These are phyloP conservation scores for Semaprochilodus insignis DNA, from an alignment of 2,797 vertebrate species.

Conservation along the genomic window DNA sequence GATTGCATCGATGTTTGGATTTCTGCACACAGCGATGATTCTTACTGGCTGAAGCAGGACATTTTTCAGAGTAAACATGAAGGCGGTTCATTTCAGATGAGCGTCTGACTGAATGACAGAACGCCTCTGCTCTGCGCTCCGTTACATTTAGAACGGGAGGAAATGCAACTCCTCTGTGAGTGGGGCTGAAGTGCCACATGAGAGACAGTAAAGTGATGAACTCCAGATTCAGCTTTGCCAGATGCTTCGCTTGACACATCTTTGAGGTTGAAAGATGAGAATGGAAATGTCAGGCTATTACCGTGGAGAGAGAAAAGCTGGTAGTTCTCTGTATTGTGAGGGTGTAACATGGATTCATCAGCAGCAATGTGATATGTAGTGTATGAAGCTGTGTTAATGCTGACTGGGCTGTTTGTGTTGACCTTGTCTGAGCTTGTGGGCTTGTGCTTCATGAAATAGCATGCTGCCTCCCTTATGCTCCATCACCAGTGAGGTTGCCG, in stretches of 20 bases:
- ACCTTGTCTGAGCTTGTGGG: constrained; percentile 41
- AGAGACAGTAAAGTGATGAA: constrained; percentile 8
- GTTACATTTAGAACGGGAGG: background rate
- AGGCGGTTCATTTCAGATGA: constrained; percentile 28
- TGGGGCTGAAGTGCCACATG: too few species aligned
- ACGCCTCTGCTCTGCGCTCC: background rate
- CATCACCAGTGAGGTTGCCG: constrained; percentile 24
- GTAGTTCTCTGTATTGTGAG: constrained; percentile 4
- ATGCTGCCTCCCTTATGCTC: constrained; percentile 6
- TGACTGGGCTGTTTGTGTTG: constrained; percentile 33
- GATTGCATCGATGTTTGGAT: background rate
- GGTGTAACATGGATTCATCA: background rate
- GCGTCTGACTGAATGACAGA: constrained; percentile 22
- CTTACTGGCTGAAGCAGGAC: background rate
- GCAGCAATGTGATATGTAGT: background rate
- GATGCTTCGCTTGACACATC: background rate
- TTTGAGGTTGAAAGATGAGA: constrained; percentile 9
- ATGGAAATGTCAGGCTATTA: constrained; percentile 5
- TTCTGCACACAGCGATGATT: constrained; percentile 14
- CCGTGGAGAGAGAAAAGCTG: background rate
- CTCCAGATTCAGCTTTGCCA: constrained; percentile 10
- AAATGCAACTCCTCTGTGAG: background rate
- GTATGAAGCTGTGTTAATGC: constrained; percentile 38
- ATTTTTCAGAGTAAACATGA: constrained; percentile 21
- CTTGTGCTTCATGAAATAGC: constrained; percentile 13